Conservation (phyloP, 2,888 invertebrate species). For the Cantharis flavilabris region DNA sequence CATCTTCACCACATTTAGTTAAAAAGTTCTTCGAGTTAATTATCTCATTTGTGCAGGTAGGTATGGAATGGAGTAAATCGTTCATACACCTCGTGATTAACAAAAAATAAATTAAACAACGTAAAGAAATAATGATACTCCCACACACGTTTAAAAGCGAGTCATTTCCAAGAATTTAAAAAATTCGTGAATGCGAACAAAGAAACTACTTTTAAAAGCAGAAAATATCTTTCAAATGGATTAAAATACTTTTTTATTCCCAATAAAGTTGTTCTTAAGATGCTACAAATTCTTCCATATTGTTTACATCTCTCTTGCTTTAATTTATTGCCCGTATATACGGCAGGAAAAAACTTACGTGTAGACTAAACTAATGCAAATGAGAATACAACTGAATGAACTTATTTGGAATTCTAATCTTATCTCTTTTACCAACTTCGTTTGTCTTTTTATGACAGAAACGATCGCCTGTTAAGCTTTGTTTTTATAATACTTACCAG, state of each 20-base stretch:
- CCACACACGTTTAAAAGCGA: conserved; percentile 3
- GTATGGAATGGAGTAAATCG: background rate
- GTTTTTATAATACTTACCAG: background rate
- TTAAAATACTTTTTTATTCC: conserved; percentile 31
- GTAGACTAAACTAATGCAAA: conserved; percentile 4
- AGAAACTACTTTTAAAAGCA: conserved; percentile 26
- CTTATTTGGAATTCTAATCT: conserved; percentile 32
- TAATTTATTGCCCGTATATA: background rate
- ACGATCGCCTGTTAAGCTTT: background rate
- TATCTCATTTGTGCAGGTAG: background rate
- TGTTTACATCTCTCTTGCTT: conserved; percentile 6
- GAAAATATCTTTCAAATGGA: conserved; percentile 29
- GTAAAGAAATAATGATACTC: conserved; percentile 10
- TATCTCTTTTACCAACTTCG: conserved; percentile 32
- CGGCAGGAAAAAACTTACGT: background rate
- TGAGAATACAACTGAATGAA: conserved; percentile 20
- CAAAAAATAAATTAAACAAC: conserved; percentile 3
- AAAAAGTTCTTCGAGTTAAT: background rate
- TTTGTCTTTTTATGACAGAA: conserved; percentile 30
- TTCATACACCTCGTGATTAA: background rate
- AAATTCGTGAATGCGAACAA: conserved; percentile 26
- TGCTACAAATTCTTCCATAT: conserved; percentile 22
- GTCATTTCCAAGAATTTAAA: conserved; percentile 26
- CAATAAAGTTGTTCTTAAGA: conserved; percentile 33
- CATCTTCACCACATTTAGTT: background rate